These are phyloP conservation scores for Bolborhynchus lineola DNA, from an alignment of 2,113 vertebrate species.

Conservation along the genomic window DNA sequence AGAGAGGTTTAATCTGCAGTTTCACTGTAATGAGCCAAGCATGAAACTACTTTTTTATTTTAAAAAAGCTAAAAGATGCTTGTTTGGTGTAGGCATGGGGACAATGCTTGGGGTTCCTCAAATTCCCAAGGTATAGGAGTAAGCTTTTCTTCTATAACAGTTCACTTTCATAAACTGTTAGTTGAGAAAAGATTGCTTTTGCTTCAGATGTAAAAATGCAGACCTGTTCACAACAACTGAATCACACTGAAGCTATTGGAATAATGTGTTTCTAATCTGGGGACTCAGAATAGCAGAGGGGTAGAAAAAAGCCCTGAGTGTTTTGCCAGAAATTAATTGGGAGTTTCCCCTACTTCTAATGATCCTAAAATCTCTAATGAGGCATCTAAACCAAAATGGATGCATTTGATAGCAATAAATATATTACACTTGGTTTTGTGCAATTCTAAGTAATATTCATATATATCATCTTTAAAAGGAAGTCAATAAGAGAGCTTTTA, in stretches of 20 bases:
- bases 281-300: not conserved
- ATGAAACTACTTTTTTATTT: conserved; percentile 47
- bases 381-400: not conserved
- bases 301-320: not conserved
- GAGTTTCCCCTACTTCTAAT: not conserved
- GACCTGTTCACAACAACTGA: not conserved
- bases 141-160: conserved; percentile 1
- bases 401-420: not conserved
- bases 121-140: not conserved
- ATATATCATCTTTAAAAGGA: not conserved
- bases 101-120: conserved; percentile 3
- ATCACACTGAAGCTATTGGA: not conserved
- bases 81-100: not conserved
- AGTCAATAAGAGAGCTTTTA: not conserved
- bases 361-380: not conserved
- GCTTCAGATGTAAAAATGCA: conserved; percentile 30
- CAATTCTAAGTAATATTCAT: conserved; percentile 7
- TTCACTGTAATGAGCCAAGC: conserved; percentile 50
- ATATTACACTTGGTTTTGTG: not conserved
- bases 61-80: not conserved
- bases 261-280: not conserved
- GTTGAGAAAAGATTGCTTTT: conserved; percentile 18
- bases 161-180: not conserved
- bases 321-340: conserved; percentile 6
- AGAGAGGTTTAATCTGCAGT: conserved; percentile 62